Base-by-base conservation (phyloP, 2,113 vertebrate species). In the Toxotes jaculatrix region DNA sequence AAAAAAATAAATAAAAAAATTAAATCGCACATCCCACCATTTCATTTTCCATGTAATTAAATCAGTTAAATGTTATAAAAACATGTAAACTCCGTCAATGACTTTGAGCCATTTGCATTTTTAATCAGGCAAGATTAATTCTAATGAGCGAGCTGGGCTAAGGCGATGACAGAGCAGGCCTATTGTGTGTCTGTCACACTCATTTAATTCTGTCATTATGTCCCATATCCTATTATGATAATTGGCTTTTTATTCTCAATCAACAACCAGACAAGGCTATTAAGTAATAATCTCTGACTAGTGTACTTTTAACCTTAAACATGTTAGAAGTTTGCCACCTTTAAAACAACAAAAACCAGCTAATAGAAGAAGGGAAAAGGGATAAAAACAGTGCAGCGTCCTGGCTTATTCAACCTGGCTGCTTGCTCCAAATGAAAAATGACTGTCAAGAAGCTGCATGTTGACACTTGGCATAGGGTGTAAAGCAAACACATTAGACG, bases 31-130 rank as follows among this genome's bases (percentile, higher is more conserved):
- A 83, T 84, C 83, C 89, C 87, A 86, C 71, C 83, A 88, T 91
- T 93, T 94, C 70, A 92, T 95, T 94, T 95, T 94, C 92, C 87
- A 91, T 95, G 91, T 93, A 95, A 95, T 95, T 95, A 93, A 95
- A 94, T 95, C 90, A 93, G 88, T 92, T 93, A 88, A 94, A 94
- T 89, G 80, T 93, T 92, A 87, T 87, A 91, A 93, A 94, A 95
- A 93, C 93, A 94, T 93, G 91, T 93, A 93, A 95, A 95, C 93
- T 93, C 89, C 74, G 69, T 91, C 90, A 90, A 91, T 92, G 90
- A 94, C 85, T 94, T 89, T 82, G 87, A 93, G 51, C 79, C 81
- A 95, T 95, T 94, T 94, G 93, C 95, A 95, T 95, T 93, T 94
- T 95, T 95, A 95, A 95, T 94, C 88, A 94, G 87, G 84, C 82